Evolutionary conservation across 2,113 vertebrate species (phyloP).

Genomic region (Menura novaehollandiae): DNA sequence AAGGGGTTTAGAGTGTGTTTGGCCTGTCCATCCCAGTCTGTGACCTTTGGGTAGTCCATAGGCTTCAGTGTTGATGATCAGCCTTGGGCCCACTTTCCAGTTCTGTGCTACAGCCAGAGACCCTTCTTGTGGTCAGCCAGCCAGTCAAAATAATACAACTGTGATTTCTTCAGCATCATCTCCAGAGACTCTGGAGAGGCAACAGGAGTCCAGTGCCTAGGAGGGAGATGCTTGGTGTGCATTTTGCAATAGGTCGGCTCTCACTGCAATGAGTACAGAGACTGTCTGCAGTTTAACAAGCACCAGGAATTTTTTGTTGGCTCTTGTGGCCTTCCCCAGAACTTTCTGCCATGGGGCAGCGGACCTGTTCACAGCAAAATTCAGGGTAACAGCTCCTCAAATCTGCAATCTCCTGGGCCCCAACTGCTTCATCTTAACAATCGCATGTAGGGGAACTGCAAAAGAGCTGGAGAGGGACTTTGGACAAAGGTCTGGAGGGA

Average conservation of each 20-base stretch:
- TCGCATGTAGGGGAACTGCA: no score
- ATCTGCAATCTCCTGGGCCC: not conserved
- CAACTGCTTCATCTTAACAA: not conserved
- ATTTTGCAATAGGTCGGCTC: constrained; percentile 7
- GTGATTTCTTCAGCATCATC: constrained; percentile 16
- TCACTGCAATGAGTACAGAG: not conserved
- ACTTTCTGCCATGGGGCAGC: not conserved
- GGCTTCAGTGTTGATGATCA: not conserved
- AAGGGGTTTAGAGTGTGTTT: not conserved
- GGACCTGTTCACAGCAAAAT: not conserved
- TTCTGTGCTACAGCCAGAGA: not conserved
- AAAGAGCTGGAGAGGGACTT: not conserved
- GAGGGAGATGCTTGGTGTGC: not conserved
- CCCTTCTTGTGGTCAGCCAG: not conserved
- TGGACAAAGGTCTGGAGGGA: not conserved
- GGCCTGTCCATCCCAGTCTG: not conserved
- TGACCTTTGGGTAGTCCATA: not conserved
- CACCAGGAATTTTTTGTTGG: not conserved
- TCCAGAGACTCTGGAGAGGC: not conserved
- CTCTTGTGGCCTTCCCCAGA: not conserved
- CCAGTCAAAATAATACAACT: constrained; percentile 4
- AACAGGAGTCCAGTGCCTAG: not conserved
- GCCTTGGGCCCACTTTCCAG: not conserved
- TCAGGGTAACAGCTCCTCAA: not conserved
- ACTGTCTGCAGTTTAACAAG: not conserved